Base-by-base conservation (phyloP, 2,888 invertebrate species). In the Scaptomyza reducta region DNA sequence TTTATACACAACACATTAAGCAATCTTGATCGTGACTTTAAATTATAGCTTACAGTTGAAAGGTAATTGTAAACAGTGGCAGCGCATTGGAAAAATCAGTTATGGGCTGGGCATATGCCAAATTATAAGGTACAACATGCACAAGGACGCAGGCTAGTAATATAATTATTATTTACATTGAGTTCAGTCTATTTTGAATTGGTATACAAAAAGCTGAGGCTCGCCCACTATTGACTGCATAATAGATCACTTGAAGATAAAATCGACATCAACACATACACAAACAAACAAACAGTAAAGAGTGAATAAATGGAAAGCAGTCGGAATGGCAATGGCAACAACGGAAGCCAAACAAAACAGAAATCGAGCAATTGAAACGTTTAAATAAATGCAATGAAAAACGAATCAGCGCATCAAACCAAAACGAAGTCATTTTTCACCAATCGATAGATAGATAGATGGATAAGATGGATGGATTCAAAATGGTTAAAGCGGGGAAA, bases 191-290 rank as follows among this genome's bases (percentile, higher is more conserved):
- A 49, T 57, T 57, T 57, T 7, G 49, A 50, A 67, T 66, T 53
- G 33, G 18, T 38, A 38, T 25, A 50, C 50, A 50, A 45, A 63
- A 44, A 13, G 41, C 18, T 42, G 61, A 13, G 46, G n/a, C 61
- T 51, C 56, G 53, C 59, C 74, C 68, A 66, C 51, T 14, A 53
- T n/a, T 38, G 22, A 38, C n/a, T 60, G 49, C 18, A 75, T 69
- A 82, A 85, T 82, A 85, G 70, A 82, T 82, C 85, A 79, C 77
- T 77, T 41, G 63, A 69, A 75, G 78, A 80, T 81, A 69, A 55
- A 77, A 74, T 77, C 87, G 70, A 67, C 65, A 74, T 70, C 60
- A 64, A 29, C 42, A 41, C 40, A 50, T 16, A 42, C 16, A 33
- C 14, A n/a, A n/a, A 25, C n/a, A 42, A n/a, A 29, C 14, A 45